phyloP scores from a whole-genome alignment of 2,113 vertebrate species.

The Mixornis gularis region DNA sequence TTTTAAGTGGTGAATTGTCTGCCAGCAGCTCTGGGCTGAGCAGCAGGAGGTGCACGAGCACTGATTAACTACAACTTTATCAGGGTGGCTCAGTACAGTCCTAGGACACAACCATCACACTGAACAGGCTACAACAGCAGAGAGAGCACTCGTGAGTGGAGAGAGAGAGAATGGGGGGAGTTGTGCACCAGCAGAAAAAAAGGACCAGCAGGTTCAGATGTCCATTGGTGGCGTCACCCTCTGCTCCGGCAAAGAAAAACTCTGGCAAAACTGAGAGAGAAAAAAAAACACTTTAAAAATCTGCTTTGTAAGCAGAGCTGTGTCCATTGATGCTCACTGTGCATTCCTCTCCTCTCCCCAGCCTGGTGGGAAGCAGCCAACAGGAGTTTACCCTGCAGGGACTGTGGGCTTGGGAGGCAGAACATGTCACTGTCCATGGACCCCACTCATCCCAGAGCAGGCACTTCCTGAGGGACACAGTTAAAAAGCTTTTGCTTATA shows the following conservation, averaged over 20 bases:
- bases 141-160: constrained; percentile 42
- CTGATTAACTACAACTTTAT: constrained; percentile 43
- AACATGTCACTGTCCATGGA: background rate
- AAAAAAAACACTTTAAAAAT: background rate
- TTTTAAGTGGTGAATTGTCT: background rate
- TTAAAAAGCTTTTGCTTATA: background rate
- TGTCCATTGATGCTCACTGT: background rate
- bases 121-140: constrained; percentile 75
- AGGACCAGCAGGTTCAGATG: background rate
- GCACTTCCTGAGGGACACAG: background rate
- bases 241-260: background rate
- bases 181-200: constrained; percentile 54
- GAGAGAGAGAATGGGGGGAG: background rate
- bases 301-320: background rate
- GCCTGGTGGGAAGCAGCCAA: background rate
- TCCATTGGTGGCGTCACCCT: background rate
- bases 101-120: constrained; percentile 67
- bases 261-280: background rate
- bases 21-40: background rate
- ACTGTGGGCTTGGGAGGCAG: background rate
- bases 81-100: constrained; percentile 19
- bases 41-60: background rate
- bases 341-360: background rate
- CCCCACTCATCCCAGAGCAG: background rate
- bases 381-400: background rate